phyloP scores from a whole-genome alignment of 2,113 vertebrate species.

The Ciconia boyciana region DNA sequence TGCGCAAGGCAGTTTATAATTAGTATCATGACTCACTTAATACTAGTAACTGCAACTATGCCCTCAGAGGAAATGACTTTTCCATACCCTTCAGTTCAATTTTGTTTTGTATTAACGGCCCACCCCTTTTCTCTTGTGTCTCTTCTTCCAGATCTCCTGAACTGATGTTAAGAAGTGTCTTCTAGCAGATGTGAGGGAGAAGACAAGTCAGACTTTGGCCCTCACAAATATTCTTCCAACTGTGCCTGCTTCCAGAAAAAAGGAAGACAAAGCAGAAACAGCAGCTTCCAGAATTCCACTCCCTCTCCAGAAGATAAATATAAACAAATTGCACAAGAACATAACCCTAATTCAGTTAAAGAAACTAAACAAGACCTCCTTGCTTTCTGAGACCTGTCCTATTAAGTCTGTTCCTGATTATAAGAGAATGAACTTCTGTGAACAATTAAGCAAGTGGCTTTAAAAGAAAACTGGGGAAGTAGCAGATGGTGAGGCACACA shows the following conservation, averaged over 20 bases:
- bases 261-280: background rate
- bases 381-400: background rate
- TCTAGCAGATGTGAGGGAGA: background rate
- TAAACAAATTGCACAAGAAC: background rate
- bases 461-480: background rate
- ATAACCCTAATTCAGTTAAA: background rate
- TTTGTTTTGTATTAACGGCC: background rate
- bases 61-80: slow-evolving; percentile 35
- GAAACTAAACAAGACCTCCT: background rate
- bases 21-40: slow-evolving; percentile 60
- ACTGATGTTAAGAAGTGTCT: background rate
- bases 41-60: background rate
- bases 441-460: background rate
- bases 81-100: background rate
- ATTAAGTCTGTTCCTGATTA: background rate
- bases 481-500: background rate
- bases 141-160: slow-evolving; percentile 53
- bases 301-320: background rate
- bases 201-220: background rate
- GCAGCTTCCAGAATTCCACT: background rate
- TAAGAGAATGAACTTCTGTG: background rate
- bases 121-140: background rate
- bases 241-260: slow-evolving; percentile 9
- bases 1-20: slow-evolving; percentile 28
- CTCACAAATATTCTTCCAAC: background rate